These are phyloP conservation scores for Protonibea diacanthus DNA, from an alignment of 2,797 vertebrate genomes.

Conservation along the genomic window DNA sequence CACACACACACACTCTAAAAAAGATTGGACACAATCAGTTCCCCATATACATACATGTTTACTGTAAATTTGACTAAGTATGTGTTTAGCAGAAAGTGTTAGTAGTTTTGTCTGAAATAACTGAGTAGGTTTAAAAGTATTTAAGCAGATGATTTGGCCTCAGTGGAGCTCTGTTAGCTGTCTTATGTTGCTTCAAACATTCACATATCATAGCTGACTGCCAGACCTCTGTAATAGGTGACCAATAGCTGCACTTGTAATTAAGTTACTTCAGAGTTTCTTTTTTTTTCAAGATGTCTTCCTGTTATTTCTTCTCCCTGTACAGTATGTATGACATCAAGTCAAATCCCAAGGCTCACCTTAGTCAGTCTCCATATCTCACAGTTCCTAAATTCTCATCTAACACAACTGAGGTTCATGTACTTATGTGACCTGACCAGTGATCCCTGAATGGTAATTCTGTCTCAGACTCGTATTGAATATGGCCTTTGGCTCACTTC, in stretches of 20 bases:
- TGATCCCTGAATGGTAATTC: constrained; percentile 76
- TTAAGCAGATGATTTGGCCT: constrained; percentile 6
- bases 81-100: constrained; percentile 1
- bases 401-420: constrained; percentile 58
- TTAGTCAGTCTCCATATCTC: constrained; percentile 53
- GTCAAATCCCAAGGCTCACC: constrained; percentile 50
- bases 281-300: constrained; percentile 24
- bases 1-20: neutral
- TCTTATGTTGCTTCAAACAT: constrained; percentile 19
- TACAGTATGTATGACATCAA: constrained; percentile 31
- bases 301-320: constrained; percentile 14
- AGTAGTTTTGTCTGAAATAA: constrained; percentile 20
- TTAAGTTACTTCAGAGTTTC: constrained; percentile 17
- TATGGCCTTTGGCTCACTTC: constrained; percentile 74
- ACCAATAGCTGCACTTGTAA: constrained; percentile 25
- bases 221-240: constrained; percentile 24
- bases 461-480: constrained; percentile 65
- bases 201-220: constrained; percentile 7
- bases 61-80: neutral
- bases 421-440: constrained; percentile 60
- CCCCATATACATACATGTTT: neutral
- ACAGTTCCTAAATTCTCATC: constrained; percentile 73
- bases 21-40: neutral
- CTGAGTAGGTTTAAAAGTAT: neutral
- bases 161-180: neutral